phyloP scores from a whole-genome alignment of 2,797 vertebrate species.

The Mus caroli region DNA sequence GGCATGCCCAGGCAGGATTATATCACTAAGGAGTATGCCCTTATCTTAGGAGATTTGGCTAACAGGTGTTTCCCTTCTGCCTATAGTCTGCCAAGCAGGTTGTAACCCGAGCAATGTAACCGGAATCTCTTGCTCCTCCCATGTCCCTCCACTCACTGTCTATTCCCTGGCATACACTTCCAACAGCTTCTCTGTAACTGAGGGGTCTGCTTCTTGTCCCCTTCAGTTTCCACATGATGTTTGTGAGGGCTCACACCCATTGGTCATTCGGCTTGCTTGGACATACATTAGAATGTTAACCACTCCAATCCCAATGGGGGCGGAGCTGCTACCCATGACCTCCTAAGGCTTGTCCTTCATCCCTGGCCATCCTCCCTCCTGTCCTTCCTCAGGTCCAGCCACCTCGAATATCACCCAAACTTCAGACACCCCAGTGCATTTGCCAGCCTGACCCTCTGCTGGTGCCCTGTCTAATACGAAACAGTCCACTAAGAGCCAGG shows the following conservation, averaged over 20 bases:
- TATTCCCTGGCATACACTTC: background rate
- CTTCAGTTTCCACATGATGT: background rate
- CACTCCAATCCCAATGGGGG: background rate
- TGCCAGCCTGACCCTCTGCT: background rate
- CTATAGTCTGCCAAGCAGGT: background rate
- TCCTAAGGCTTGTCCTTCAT: background rate
- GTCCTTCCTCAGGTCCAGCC: background rate
- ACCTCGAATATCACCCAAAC: background rate
- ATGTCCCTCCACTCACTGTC: accelerated
- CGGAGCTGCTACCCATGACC: background rate
- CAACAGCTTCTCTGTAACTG: background rate
- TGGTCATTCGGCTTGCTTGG: background rate
- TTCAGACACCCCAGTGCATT: background rate
- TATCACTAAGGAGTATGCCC: accelerated
- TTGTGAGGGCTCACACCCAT: background rate
- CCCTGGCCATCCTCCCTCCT: background rate
- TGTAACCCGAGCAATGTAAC: background rate
- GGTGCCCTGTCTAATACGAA: accelerated
- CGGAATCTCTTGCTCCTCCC: background rate
- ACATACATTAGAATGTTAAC: background rate
- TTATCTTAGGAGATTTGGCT: accelerated
- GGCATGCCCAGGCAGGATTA: background rate
- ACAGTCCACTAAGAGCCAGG: background rate
- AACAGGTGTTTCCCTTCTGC: background rate
- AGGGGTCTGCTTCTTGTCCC: background rate